These are phyloP conservation scores for Drosophila sordidula DNA, from an alignment of 2,888 invertebrate genomes.

Conservation along the genomic window DNA sequence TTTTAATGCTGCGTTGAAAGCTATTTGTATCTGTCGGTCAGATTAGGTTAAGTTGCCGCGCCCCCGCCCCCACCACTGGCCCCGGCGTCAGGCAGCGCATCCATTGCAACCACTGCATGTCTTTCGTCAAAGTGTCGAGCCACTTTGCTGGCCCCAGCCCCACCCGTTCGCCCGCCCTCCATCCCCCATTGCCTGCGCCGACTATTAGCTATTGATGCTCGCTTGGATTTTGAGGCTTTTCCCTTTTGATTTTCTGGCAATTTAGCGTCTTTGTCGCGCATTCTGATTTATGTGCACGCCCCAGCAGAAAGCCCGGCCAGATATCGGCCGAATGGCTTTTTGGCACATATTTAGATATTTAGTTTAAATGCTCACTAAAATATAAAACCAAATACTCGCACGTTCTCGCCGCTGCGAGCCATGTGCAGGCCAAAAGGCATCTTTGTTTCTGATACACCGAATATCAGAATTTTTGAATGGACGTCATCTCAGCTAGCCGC, in stretches of 20 bases:
- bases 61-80: constrained; percentile 1
- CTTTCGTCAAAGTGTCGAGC: constrained; percentile 78
- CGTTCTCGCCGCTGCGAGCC: constrained; percentile 10
- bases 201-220: constrained; percentile 73
- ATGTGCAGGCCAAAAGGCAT: constrained; percentile 49
- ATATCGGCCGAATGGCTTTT: constrained; percentile 36
- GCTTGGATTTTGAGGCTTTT: constrained; percentile 28
- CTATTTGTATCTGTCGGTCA: constrained; percentile 81
- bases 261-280: constrained; percentile 69
- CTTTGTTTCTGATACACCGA: constrained; percentile 36
- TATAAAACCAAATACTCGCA: constrained; percentile 12
- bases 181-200: not conserved
- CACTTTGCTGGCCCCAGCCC: constrained; percentile 52
- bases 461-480: constrained; percentile 56
- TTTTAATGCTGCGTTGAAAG: constrained; percentile 77
- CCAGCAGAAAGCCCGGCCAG: not conserved
- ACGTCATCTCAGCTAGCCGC: constrained; percentile 68
- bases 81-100: constrained; percentile 18
- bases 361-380: constrained; percentile 57
- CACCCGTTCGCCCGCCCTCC: not conserved
- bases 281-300: constrained; percentile 64
- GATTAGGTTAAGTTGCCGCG: constrained; percentile 74
- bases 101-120: constrained; percentile 67
- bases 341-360: constrained; percentile 65
- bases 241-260: constrained; percentile 42